Evolutionary conservation across 2,888 invertebrate genomes (phyloP).

Genomic region (Idaea aversata): DNA sequence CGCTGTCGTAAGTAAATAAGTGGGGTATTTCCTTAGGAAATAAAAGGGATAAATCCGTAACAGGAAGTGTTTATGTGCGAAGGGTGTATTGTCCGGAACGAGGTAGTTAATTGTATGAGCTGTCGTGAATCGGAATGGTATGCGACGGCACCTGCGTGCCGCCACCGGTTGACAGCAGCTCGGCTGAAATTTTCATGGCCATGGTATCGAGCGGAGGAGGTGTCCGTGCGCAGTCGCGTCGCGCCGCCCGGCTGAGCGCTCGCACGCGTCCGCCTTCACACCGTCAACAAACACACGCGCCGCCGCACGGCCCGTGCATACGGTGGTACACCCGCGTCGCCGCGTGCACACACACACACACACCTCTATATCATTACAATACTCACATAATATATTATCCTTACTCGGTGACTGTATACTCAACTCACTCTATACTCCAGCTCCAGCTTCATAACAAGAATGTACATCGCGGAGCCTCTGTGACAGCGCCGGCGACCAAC

Average conservation of each 20-base stretch:
- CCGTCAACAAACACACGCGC: slow-evolving; percentile 55
- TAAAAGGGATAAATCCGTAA: background rate
- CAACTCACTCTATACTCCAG: slow-evolving; percentile 19
- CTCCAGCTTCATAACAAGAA: slow-evolving; percentile 37
- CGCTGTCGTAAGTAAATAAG: background rate
- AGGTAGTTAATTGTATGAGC: slow-evolving; percentile 18
- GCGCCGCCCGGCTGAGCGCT: slow-evolving; percentile 53
- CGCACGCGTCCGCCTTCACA: slow-evolving; percentile 40
- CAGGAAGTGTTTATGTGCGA: background rate
- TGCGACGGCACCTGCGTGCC: slow-evolving; percentile 58
- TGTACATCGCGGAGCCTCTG: slow-evolving; percentile 55
- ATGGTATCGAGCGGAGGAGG: slow-evolving; percentile 71
- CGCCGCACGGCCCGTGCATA: slow-evolving; percentile 40
- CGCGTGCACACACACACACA: background rate
- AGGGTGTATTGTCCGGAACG: slow-evolving; percentile 13
- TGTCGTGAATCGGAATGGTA: slow-evolving; percentile 22
- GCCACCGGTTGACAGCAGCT: slow-evolving; percentile 74
- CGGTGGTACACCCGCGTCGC: slow-evolving; percentile 5
- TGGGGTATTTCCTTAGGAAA: background rate
- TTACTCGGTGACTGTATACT: background rate
- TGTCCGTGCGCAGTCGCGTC: slow-evolving; percentile 66
- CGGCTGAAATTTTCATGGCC: slow-evolving; percentile 78
- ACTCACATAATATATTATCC: background rate
- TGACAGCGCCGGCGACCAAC: slow-evolving; percentile 51
- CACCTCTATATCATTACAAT: background rate